phyloP scores from a whole-genome alignment of 2,113 vertebrate genomes.

The Bungarus multicinctus region DNA sequence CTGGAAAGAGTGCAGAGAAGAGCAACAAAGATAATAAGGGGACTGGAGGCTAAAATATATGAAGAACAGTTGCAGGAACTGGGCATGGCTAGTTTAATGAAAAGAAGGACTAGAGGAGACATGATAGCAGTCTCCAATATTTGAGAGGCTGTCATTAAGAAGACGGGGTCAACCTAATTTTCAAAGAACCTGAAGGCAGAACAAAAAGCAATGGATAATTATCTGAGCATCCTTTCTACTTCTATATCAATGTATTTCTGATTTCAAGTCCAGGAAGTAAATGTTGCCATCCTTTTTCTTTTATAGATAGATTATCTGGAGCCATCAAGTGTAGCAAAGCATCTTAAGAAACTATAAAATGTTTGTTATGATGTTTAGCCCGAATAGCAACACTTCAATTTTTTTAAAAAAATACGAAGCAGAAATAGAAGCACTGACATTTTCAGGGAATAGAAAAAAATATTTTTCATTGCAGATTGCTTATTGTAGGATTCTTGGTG shows the following conservation, averaged over 20 bases:
- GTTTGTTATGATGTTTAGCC: background rate
- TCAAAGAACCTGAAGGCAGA: background rate
- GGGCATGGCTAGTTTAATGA: too few relatives aligned
- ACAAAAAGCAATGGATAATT: background rate
- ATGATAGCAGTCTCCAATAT: too few relatives aligned
- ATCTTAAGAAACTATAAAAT: constrained; percentile 16
- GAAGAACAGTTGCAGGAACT: too few relatives aligned
- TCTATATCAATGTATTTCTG: background rate
- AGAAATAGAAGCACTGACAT: constrained; percentile 11
- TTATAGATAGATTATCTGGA: constrained; percentile 22
- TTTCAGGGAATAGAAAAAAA: constrained; percentile 8
- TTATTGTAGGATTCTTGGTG: background rate
- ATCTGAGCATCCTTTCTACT: background rate
- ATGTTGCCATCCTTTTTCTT: background rate
- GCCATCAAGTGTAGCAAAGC: background rate
- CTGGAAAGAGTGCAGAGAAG: too few relatives aligned
- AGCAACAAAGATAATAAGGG: too few relatives aligned
- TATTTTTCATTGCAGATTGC: constrained; percentile 5
- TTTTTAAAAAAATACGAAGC: constrained; percentile 10
- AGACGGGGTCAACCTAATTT: background rate
- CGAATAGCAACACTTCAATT: constrained; percentile 1
- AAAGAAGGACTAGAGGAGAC: too few relatives aligned
- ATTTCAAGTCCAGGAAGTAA: background rate
- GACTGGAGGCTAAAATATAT: too few relatives aligned
- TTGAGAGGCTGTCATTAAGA: background rate